Evolutionary conservation across 2,113 vertebrate species (phyloP), one percentile per base, ranked within the genome.

Genomic region (Cathartes aura): DNA sequence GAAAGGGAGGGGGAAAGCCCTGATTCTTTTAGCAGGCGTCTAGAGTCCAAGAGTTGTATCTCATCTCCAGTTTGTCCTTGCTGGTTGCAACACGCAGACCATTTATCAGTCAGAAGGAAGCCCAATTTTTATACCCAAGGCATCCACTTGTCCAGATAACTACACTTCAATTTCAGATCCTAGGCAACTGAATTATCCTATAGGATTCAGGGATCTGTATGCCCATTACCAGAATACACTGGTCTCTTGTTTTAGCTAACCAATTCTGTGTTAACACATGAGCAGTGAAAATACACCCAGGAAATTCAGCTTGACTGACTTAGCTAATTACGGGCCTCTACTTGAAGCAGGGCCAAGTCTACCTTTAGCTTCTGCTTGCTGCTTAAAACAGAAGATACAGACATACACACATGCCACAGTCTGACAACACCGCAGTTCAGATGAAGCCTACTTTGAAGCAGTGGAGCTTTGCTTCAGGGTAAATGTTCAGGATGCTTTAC

Each of bases 181-280:
- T 75, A 92, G 48, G 67, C 34, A 88, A 88, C 36, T 48, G 53
- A 94, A 70, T 58, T 71, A 84, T 71, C 73, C 79, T 73, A 16
- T 47, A 29, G 47, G 71, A 89, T 87, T 70, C 71, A 29, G 71
- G 50, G 59, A 73, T 89, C 89, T 42, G 36, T 55, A 58, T 38
- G 63, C 59, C 71, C 72, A 78, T 36, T 81, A 74, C 50, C 70
- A 89, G 87, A 84, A 90, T 26, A 82, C 15, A 34, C 18, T 26
- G 70, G 74, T 93, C 73, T 87, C 93, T 91, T 91, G 74, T 82
- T 96, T 89, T 81, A 94, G 67, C 83, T 68, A 76, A 62, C 86
- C 85, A 91, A 85, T 86, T 84, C 48, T 76, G 82, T 70, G 67
- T 87, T 93, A 89, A 43, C 82, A 87, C 48, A 72, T 2, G 4